phyloP scores from a whole-genome alignment of 2,113 vertebrate species.

The Seriola quinqueradiata region DNA sequence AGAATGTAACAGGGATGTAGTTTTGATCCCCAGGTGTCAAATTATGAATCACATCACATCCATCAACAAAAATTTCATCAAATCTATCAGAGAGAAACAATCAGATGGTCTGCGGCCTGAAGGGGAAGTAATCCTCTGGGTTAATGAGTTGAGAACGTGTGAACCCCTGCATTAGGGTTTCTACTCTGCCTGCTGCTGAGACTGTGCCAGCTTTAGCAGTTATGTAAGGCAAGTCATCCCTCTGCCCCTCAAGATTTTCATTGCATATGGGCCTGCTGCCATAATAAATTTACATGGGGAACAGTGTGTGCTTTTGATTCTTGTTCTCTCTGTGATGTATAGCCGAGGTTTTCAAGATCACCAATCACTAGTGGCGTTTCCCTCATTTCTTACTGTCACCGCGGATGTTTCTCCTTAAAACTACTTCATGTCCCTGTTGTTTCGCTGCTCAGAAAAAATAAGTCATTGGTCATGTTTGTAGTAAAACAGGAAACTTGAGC shows the following conservation, averaged over 20 bases:
- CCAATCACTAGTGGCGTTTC: background rate
- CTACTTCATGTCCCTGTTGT: background rate
- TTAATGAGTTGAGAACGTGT: constrained; percentile 3
- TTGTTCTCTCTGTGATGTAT: constrained; percentile 15
- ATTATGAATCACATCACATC: constrained; percentile 22
- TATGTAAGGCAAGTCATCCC: constrained; percentile 54
- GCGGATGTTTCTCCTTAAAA: constrained; percentile 23
- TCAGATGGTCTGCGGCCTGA: background rate
- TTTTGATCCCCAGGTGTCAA: constrained; percentile 14
- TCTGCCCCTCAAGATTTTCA: constrained; percentile 61
- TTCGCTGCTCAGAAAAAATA: constrained; percentile 4
- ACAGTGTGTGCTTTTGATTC: constrained; percentile 23
- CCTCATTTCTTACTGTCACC: constrained; percentile 1
- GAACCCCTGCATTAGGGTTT: background rate
- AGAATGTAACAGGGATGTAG: background rate
- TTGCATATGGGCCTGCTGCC: constrained; percentile 47
- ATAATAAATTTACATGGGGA: constrained; percentile 35
- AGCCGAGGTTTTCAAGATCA: background rate
- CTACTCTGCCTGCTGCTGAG: constrained; percentile 11
- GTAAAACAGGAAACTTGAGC: constrained; percentile 7
- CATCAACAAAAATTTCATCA: constrained; percentile 25
- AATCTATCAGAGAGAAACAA: background rate
- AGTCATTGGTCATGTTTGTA: background rate
- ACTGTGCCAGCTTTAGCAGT: constrained; percentile 35
- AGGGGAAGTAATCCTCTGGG: background rate